phyloP scores from a whole-genome alignment of 2,113 vertebrate species.

The Arvicanthis niloticus region DNA sequence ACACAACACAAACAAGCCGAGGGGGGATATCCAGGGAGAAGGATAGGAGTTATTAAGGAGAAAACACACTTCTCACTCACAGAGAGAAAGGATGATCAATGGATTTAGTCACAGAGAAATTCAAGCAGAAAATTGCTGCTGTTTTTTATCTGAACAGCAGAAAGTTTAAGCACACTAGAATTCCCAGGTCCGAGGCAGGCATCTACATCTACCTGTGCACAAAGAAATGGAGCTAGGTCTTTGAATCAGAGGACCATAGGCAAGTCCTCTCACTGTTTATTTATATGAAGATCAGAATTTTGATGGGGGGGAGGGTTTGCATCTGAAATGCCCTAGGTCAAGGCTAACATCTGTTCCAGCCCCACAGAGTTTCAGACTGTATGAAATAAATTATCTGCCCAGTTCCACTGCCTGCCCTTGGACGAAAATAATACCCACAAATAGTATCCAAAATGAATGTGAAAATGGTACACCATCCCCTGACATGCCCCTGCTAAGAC shows the following conservation, averaged over 20 bases:
- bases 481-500: not conserved
- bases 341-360: conserved; percentile 49
- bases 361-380: conserved; percentile 24
- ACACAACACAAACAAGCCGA: conserved; percentile 96
- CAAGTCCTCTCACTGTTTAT: not conserved
- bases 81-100: conserved; percentile 99
- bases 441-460: conserved; percentile 63
- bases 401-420: conserved; percentile 66
- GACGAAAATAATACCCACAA: conserved; percentile 58
- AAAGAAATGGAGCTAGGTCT: conserved; percentile 8
- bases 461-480: not conserved
- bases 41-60: conserved; percentile 99
- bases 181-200: conserved; percentile 76
- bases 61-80: conserved; percentile 98
- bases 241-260: not conserved
- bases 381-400: conserved; percentile 66
- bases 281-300: conserved; percentile 40
- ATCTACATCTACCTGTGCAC: conserved; percentile 67
- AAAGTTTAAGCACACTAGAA: conserved; percentile 89
- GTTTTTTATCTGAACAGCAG: conserved; percentile 96
- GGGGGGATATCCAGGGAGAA: conserved; percentile 91
- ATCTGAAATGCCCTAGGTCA: conserved; percentile 48
- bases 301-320: conserved; percentile 26
- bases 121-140: conserved; percentile 99
- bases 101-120: conserved; percentile 99